A percentile compares a stretch with the other conserved stretches of the same genome.
phyloP scores from a whole-genome alignment of 2,797 vertebrate genomes.

The Crenuchus spilurus region DNA sequence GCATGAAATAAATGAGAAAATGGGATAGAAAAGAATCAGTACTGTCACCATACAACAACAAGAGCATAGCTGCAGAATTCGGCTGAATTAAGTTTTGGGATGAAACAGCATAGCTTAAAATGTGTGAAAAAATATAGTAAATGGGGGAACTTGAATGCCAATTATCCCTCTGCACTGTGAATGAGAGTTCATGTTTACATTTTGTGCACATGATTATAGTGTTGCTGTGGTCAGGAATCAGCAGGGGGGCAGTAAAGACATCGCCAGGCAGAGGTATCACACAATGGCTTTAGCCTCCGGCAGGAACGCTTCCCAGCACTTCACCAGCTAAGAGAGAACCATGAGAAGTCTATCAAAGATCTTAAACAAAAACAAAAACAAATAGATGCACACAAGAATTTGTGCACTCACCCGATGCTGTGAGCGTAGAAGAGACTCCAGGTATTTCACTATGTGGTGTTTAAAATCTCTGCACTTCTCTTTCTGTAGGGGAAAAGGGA shows the following conservation, averaged over 20 bases:
- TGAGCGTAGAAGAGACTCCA: conserved; percentile 88
- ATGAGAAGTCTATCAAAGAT: conserved; percentile 17
- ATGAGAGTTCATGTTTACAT: not conserved
- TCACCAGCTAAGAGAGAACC: conserved; percentile 82
- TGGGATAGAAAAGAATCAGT: not conserved
- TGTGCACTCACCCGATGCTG: conserved; percentile 88
- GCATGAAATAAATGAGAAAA: not conserved
- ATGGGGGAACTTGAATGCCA: not conserved
- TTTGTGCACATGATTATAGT: not conserved
- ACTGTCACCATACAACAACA: not conserved
- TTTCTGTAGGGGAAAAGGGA: conserved; percentile 77
- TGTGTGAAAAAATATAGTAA: not conserved
- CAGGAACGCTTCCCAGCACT: conserved; percentile 96
- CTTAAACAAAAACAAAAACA: not conserved
- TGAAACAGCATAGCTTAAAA: not conserved
- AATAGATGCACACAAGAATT: conserved; percentile 3
- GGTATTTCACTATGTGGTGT: conserved; percentile 89
- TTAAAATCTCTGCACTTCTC: conserved; percentile 95
- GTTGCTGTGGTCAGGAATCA: conserved; percentile 69
- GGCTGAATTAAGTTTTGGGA: not conserved
- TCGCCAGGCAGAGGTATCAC: conserved; percentile 68
- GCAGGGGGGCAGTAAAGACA: not conserved
- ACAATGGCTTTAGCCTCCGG: conserved; percentile 97
- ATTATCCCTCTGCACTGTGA: not conserved
- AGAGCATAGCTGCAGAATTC: not conserved